Base-by-base conservation (phyloP, 2,888 invertebrate species). In the Pachymerium ferrugineum region DNA sequence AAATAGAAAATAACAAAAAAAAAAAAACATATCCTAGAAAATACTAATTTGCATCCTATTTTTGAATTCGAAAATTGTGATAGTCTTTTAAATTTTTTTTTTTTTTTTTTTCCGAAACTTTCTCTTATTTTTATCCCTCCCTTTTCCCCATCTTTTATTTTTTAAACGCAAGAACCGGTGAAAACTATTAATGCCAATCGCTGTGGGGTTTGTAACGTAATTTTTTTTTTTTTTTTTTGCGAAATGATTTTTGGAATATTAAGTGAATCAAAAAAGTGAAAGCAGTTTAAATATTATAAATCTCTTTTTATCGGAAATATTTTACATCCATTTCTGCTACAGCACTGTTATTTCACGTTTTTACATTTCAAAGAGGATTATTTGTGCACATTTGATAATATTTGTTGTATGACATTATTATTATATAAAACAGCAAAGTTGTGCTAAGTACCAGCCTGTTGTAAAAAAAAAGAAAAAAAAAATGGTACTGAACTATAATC, bases 321-420 rank as follows among this genome's bases (percentile, higher is more conserved):
- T 54, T 54, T 54, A 54, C 22, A 22, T 4, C 54, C 19, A 54
- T 25, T 54, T 54, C 25, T 25, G 54, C 54, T 54, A 54, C 25
- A 25, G 54, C 54, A 54, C 54, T 54, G 54, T 54, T 54, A 54
- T 54, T 54, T 54, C 54, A 54, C 54, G 25, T 47, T 47, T 47
- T 47, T 14, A 47, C 16, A 47, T 54, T 25, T 54, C 22, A 54
- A 54, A n/a, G n/a, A 54, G 54, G 54, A 54, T 54, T 54, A 54
- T 54, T 54, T 54, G 54, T 54, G 54, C 54, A 54, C 54, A 54
- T 54, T 54, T 54, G 54, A 54, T 54, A 54, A 54, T 54, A 54
- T 54, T 54, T 54, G 54, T 54, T 54, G 54, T 54, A 25, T 25
- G 12, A 54, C 47, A 47, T 22, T 47, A 47, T 47, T 47, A 47